Evolutionary conservation across 1,140 invertebrate species (phyloP).

Genomic region (Listronotus oregonensis): DNA sequence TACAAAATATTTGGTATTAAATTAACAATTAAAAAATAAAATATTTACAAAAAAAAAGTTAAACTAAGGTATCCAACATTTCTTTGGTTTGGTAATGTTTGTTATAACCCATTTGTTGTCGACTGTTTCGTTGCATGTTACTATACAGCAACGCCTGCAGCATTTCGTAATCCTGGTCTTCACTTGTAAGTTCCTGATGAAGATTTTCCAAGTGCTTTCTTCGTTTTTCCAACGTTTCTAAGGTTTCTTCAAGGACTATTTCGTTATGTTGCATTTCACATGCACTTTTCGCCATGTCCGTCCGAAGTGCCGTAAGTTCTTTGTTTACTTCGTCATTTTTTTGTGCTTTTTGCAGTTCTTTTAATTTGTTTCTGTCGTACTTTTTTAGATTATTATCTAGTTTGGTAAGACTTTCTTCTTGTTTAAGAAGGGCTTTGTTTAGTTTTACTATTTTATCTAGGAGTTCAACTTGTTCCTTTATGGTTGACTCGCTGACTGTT

Average conservation of each 20-base stretch:
- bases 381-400: constrained; percentile 69
- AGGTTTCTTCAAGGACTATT: constrained; percentile 65
- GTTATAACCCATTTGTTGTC: constrained; percentile 28
- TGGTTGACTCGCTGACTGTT: constrained; percentile 48
- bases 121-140: constrained; percentile 35
- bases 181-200: constrained; percentile 66
- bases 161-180: constrained; percentile 63
- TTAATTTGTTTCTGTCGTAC: constrained; percentile 63
- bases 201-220: constrained; percentile 66
- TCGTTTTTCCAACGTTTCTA: constrained; percentile 66
- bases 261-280: constrained; percentile 69
- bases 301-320: constrained; percentile 59
- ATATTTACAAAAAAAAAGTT: constrained; percentile 20
- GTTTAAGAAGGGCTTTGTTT: constrained; percentile 71
- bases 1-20: constrained; percentile 55
- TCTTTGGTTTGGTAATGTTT: constrained; percentile 54
- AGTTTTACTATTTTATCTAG: constrained; percentile 73
- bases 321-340: constrained; percentile 61
- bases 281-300: constrained; percentile 63
- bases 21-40: constrained; percentile 26
- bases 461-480: constrained; percentile 66
- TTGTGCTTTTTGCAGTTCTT: constrained; percentile 34
- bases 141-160: constrained; percentile 53
- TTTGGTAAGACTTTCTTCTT: constrained; percentile 70
- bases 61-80: constrained; percentile 57